These are phyloP conservation scores for Porites lutea DNA, from an alignment of 64 coral and sea anemone species.

Conservation along the genomic window DNA sequence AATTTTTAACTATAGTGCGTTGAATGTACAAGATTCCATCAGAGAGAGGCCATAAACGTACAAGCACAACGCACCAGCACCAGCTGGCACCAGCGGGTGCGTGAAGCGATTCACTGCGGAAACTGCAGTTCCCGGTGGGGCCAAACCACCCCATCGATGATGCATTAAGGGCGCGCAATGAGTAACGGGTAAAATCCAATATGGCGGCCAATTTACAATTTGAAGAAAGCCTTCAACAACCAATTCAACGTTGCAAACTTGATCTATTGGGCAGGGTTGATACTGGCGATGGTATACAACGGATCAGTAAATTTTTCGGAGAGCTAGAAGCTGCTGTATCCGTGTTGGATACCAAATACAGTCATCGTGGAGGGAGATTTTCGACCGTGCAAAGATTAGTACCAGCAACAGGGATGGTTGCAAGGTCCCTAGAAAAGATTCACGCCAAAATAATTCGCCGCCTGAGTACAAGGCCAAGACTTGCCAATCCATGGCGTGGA, in stretches of 20 bases:
- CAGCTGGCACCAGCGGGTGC: too few species aligned
- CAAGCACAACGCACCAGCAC: too few species aligned
- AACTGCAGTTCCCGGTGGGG: too few species aligned
- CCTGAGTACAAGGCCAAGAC: not conserved
- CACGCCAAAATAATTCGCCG: not conserved
- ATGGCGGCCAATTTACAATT: slow-evolving; percentile 18
- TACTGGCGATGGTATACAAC: slow-evolving; percentile 14
- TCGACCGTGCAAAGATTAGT: slow-evolving; percentile 1
- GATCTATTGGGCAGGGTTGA: not conserved
- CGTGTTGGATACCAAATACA: slow-evolving; percentile 44
- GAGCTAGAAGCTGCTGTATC: slow-evolving; percentile 42
- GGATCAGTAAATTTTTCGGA: slow-evolving; percentile 33
- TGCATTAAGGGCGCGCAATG: not conserved
- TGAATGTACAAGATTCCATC: too few species aligned
- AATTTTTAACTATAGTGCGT: too few species aligned
- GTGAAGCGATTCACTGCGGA: too few species aligned
- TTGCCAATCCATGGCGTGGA: not conserved
- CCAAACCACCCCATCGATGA: too few species aligned
- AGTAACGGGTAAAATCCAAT: slow-evolving; percentile 28
- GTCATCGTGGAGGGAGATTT: slow-evolving; percentile 18
- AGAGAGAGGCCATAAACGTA: too few species aligned
- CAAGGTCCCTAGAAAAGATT: slow-evolving; percentile 41
- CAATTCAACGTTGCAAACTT: slow-evolving; percentile 2
- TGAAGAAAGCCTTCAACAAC: not conserved
- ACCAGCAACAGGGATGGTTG: slow-evolving; percentile 36